Evolutionary conservation across 1,140 invertebrate species (phyloP), one percentile per base, ranked within the genome.

Genomic region (Ceratina australensis): DNA sequence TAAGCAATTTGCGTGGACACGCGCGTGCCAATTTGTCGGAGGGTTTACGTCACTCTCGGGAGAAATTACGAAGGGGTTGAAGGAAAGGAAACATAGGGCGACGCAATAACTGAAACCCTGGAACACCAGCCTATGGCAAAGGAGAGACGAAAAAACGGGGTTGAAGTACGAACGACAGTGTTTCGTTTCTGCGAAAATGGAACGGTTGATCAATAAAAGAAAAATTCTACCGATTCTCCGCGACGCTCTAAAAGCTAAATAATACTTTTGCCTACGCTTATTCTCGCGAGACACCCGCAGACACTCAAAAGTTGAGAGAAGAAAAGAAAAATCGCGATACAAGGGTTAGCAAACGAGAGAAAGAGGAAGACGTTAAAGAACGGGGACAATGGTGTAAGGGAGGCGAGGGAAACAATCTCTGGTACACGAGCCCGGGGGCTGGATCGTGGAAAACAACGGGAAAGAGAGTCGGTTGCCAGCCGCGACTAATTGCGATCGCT

Each of bases 1-100:
- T 82, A 78, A 78, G 69, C 80, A 78, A 82, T 86, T 86, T 78
- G 71, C 81, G 85, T 83, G 83, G 86, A 86, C 84, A 86, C 84
- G 59, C 84, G 59, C 85, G 81, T 79, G 81, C 68, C 81, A 76
- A 83, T 86, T 86, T 86, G 81, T 85, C 60, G 61, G 47, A 61
- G 49, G 78, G 75, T 78, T 83, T 76, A 81, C 50, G 78, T 76
- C 72, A 67, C 83, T 75, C 75, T 60, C 59, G 83, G 82, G 82
- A 78, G 72, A 72, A 65, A 52, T 13, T 20, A 24, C 59, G 13
- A 52, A 28, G 50, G 33, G 64, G 16, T 2, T 5, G 28, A 59
- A 59, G 16, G 47, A 68, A 63, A 47, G 24, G 49, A 33, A 65
- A 50, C 68, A 42, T 49, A 42, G 33, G 69, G 12, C 16, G 42